Base-by-base conservation (phyloP, 2,888 invertebrate species). In the Cepaea hortensis region DNA sequence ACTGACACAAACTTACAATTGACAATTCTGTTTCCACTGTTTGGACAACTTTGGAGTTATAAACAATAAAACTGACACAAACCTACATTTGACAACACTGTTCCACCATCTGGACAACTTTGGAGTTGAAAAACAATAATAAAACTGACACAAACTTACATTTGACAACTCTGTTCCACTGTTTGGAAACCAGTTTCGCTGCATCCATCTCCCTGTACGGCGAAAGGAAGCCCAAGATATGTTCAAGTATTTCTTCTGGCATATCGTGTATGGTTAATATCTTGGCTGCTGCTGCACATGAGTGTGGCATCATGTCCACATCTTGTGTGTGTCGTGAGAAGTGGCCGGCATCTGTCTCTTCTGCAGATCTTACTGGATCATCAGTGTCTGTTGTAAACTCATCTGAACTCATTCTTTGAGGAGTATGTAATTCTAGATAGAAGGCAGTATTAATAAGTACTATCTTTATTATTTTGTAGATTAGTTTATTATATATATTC, bases 171-270 rank as follows among this genome's bases (percentile, higher is more conserved):
- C 96, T 95, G 94, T 96, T 96, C 98, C 98, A 99, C 93, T 97
- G 96, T 94, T 96, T 97, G 92, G 97, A 97, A 73, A 98, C 98
- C 89, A 96, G 95, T 95, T 96, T 97, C 94, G 98, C 98, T 93
- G 96, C 96, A 94, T 97, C 96, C 90, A 98, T 95, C 95, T 98
- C 98, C 94, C 96, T 96, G 93, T 99, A 99, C 0, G 98, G 98
- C 86, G 98, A 97, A 90, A 98, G 95, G 93, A 97, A 96, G 90
- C 97, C 96, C 90, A 99, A 95, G 93, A 99, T 97, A 94, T 97
- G 98, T 95, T 98, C 98, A 91, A 99, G 95, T 87, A 99, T 96
- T 96, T 98, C 98, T 94, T 98, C 98, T 75, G 99, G 98, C 89
- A 99, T 95, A 94, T 97, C 96, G 18, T 79, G 6, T 48, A 73